Evolutionary conservation across 2,797 vertebrate genomes (phyloP), one percentile per base, ranked within the genome.

Genomic region (Lerista edwardsae): DNA sequence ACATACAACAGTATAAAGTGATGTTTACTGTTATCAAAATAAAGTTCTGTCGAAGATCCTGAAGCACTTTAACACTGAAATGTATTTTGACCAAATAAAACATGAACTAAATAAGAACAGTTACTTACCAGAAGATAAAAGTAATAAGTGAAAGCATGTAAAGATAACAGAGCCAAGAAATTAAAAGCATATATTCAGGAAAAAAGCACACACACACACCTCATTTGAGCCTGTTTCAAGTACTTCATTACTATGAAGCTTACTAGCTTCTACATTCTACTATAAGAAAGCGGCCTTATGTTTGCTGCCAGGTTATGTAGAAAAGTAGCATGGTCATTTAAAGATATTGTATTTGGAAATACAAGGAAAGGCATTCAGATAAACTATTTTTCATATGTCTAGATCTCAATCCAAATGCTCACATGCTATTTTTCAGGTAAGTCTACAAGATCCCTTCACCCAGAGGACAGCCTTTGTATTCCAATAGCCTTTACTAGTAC

Each of bases 111-210:
- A 34, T 44, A 80, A 59, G 83, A 89, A 90, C 83, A 92, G 85
- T 78, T 96, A 96, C 97, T 97, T 97, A 97, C 97, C 97, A 95
- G 91, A 90, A 83, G 75, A 93, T 95, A 95, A 95, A 96, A 93
- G 89, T 93, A 95, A 91, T 91, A 94, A 92, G 88, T 85, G 95
- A 93, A 79, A 95, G 97, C 97, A 96, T 97, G 95, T 89, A 88
- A 91, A 93, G 94, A 94, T 78, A 91, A 91, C 29, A 89, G 90
- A 93, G 91, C 89, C 91, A 92, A 94, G 75, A 95, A 86, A 94
- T 90, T 90, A 89, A 93, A n/a, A 95, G 88, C 59, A 88, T 82
- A 47, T 83, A 89, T 92, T 94, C 83, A 91, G 75, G 84, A n/a
- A 25, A 14, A 69, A 88, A 73, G 9, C n/a, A 67, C 59, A 61